These are phyloP conservation scores for Oophaga sylvatica DNA, from an alignment of 2,797 vertebrate genomes.

Conservation along the genomic window DNA sequence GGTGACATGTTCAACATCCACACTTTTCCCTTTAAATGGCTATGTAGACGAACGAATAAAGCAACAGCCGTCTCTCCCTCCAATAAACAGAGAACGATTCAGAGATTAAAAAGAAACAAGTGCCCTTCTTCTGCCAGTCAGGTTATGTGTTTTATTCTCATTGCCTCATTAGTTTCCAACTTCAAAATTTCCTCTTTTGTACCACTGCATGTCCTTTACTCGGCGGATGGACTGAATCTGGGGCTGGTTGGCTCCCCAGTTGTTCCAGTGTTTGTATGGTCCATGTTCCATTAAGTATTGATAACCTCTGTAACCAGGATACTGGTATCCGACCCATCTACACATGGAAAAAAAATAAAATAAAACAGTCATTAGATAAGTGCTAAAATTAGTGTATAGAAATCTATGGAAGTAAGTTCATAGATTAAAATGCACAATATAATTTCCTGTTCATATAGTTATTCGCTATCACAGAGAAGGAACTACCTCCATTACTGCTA, in stretches of 20 bases:
- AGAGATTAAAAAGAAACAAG: slow-evolving; percentile 59
- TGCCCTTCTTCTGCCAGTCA: slow-evolving; percentile 53
- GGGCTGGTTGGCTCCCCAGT: slow-evolving; percentile 81
- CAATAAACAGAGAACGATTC: slow-evolving; percentile 51
- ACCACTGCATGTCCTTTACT: slow-evolving; percentile 84
- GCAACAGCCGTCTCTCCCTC: slow-evolving; percentile 26
- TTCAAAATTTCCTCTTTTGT: slow-evolving; percentile 82
- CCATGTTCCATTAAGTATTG: slow-evolving; percentile 83
- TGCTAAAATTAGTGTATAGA: not conserved
- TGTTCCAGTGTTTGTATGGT: slow-evolving; percentile 82
- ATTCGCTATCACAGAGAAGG: not conserved
- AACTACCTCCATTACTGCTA: not conserved
- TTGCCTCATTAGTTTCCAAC: slow-evolving; percentile 63
- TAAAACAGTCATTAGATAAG: not conserved
- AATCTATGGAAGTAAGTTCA: not conserved
- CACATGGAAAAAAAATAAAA: not conserved
- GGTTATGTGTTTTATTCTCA: slow-evolving; percentile 39
- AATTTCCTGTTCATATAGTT: not conserved
- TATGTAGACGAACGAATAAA: not conserved
- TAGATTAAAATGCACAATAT: not conserved
- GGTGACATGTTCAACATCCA: slow-evolving; percentile 2
- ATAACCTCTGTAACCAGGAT: slow-evolving; percentile 85
- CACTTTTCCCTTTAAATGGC: slow-evolving; percentile 2
- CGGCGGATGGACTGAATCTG: slow-evolving; percentile 85
- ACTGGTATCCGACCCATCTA: slow-evolving; percentile 87